Evolutionary conservation across 1,140 invertebrate species (phyloP), one percentile per base, ranked within the genome.

Genomic region (Mercenaria mercenaria): DNA sequence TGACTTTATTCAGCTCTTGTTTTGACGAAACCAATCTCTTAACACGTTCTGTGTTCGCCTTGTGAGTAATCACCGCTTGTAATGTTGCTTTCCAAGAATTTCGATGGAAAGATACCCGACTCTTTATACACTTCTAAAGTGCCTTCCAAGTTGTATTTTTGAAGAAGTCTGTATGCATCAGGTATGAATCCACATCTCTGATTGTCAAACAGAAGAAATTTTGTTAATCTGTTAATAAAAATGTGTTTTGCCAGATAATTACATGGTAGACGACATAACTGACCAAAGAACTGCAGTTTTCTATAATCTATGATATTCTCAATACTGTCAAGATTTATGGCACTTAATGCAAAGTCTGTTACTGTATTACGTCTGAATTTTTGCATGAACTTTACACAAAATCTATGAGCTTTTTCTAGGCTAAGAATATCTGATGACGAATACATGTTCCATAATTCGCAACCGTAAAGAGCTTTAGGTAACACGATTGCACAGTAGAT

Each of bases 171-270:
- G n/a, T 37, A 67, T n/a, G 32, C 32, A 37, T 67, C 32, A 32
- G 61, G 61, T 11, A 67, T 23, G n/a, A 67, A 67, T 32, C 61
- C 61, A 67, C 32, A n/a, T 11, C 26, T 15, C n/a, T 11, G 61
- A 11, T 11, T 67, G 13, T 67, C n/a, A 37, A 32, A 29, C 13
- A 32, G 26, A 11, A 32, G 32, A 67, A 32, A 67, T 8, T n/a
- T n/a, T 32, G 13, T 11, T 67, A 67, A n/a, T 67, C 61, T 29
- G 26, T 67, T 67, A 11, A 23, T 37, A 29, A 67, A 67, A 67
- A 67, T 37, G 11, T 67, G 11, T 37, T 67, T 67, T 67, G 61
- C 61, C 32, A 67, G n/a, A 67, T 67, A 67, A 37, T 67, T n/a
- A 67, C 61, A n/a, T n/a, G n/a, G n/a, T n/a, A n/a, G n/a, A n/a